These are phyloP conservation scores for Drusus annulatus DNA, from an alignment of 1,140 invertebrate species.

Conservation along the genomic window DNA sequence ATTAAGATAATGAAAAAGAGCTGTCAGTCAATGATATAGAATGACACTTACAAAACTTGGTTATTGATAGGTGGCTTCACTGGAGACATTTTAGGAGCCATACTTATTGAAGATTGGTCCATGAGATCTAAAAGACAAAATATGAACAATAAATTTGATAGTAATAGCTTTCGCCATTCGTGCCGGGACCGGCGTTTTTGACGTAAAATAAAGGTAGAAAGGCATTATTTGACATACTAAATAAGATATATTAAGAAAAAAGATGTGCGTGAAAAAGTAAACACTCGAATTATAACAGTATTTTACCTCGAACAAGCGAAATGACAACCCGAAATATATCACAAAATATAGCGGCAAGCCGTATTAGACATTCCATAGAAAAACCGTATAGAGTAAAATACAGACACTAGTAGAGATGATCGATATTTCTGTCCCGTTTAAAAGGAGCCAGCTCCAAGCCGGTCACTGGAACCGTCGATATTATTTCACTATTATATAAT, in stretches of 20 bases:
- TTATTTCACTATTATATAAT: no score
- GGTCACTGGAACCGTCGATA: no score
- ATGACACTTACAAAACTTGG: conserved; percentile 67
- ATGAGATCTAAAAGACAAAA: conserved; percentile 35
- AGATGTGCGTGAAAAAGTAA: neutral
- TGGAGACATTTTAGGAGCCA: conserved; percentile 66
- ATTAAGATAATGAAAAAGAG: neutral
- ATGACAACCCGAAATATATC: conserved; percentile 27
- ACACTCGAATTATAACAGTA: neutral
- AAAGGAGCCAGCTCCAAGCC: no score
- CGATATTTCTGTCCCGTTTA: no score
- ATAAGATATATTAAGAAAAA: neutral
- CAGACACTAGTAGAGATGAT: no score
- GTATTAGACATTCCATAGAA: conserved; percentile 39
- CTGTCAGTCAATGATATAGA: neutral
- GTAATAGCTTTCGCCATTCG: neutral
- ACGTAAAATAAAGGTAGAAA: neutral
- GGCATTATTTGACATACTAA: neutral
- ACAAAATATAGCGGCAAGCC: conserved; percentile 41
- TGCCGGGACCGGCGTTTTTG: conserved; percentile 1
- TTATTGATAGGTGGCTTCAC: conserved; percentile 65
- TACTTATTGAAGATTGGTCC: conserved; percentile 53
- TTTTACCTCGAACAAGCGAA: conserved; percentile 1
- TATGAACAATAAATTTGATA: no score
- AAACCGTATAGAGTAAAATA: neutral